Conservation (phyloP, 2,797 vertebrate species). For the Philypnodon macrostomus region DNA sequence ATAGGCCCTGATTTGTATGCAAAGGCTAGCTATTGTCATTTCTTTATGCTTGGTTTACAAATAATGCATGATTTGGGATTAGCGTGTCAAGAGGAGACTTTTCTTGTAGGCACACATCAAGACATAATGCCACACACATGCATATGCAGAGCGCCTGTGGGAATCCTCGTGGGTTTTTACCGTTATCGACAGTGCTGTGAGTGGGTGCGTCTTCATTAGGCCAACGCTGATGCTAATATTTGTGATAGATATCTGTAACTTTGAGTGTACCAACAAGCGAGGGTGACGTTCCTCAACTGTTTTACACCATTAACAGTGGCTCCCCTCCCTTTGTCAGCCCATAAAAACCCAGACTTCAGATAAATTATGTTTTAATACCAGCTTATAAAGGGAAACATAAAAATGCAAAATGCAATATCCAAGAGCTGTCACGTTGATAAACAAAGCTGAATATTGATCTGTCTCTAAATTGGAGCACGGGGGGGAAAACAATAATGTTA, state of each 20-base stretch:
- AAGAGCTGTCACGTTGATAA: conserved; percentile 81
- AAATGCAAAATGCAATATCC: conserved; percentile 84
- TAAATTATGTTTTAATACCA: conserved; percentile 84
- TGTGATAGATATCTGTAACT: conserved; percentile 78
- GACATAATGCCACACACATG: conserved; percentile 1
- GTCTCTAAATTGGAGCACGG: conserved; percentile 77
- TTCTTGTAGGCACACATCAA: conserved; percentile 5
- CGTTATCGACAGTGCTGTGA: conserved; percentile 66
- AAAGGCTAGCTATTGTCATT: conserved; percentile 56
- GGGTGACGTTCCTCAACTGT: conserved; percentile 75
- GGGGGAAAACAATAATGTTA: conserved; percentile 79
- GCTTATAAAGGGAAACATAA: conserved; percentile 83
- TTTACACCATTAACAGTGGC: conserved; percentile 78
- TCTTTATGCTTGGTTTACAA: conserved; percentile 64
- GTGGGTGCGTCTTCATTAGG: conserved; percentile 78
- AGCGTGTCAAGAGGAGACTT: conserved; percentile 34
- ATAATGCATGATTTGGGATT: conserved; percentile 68
- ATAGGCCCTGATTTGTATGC: conserved; percentile 70
- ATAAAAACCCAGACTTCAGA: conserved; percentile 77
- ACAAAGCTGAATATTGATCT: conserved; percentile 85
- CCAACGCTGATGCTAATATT: conserved; percentile 67
- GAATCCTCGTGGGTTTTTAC: conserved; percentile 46
- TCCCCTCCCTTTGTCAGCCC: conserved; percentile 75
- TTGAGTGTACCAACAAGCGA: conserved; percentile 69
- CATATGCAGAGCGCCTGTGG: conserved; percentile 4